phyloP scores from a whole-genome alignment of 37 sponge, comb jelly and placozoan species.

The Aphrocallistes beatrix region DNA sequence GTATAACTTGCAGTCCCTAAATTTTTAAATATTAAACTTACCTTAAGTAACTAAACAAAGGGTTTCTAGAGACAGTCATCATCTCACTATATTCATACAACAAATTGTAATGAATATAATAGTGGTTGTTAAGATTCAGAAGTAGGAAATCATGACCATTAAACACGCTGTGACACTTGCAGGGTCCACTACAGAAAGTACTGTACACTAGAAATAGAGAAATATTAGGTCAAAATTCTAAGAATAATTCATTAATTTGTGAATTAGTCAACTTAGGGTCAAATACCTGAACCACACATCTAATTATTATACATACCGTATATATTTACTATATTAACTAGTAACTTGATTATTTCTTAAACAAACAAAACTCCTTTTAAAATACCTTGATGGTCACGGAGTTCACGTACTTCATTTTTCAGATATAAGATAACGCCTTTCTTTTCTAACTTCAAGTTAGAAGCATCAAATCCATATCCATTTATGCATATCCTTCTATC shows the following conservation, averaged over 20 bases:
- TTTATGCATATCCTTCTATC: neutral
- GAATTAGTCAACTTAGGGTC: no score
- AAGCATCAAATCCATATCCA: neutral
- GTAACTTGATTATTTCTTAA: neutral
- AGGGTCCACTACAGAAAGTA: neutral
- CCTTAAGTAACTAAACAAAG: constrained; percentile 12
- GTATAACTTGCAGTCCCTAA: no score
- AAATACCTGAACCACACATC: no score
- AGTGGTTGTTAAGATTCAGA: neutral
- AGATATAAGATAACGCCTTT: neutral
- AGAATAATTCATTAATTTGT: neutral
- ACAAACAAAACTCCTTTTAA: neutral
- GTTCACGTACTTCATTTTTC: neutral
- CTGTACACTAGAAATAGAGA: neutral
- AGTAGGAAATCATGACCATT: neutral
- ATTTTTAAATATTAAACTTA: no score
- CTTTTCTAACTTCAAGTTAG: neutral
- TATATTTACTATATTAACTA: neutral
- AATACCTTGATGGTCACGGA: neutral
- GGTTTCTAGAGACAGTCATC: constrained; percentile 18
- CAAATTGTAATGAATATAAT: constrained; percentile 1
- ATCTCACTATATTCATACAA: constrained; percentile 5
- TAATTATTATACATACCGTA: no score
- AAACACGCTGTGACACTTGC: neutral
- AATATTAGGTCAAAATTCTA: neutral